These are phyloP conservation scores for Furnarius figulus DNA, from an alignment of 2,113 vertebrate species.

Conservation along the genomic window DNA sequence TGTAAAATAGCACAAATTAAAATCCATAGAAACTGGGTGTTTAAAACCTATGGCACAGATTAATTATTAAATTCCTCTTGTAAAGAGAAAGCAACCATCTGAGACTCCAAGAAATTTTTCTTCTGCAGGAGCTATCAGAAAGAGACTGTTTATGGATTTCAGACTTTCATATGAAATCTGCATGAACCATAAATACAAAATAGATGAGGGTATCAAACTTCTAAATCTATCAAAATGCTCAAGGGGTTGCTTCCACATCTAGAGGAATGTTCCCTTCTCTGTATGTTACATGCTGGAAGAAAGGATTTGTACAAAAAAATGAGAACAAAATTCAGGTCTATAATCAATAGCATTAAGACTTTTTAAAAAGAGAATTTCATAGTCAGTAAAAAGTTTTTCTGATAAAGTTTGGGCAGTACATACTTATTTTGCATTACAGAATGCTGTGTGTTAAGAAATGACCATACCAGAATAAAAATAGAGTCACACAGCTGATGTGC, in stretches of 20 bases:
- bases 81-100: background rate
- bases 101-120: background rate
- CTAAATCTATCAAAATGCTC: background rate
- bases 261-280: background rate
- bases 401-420: background rate
- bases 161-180: background rate
- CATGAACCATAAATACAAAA: background rate
- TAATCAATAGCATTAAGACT: background rate
- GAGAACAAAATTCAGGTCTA: background rate
- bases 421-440: background rate
- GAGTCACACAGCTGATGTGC: background rate
- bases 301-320: background rate
- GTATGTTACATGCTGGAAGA: background rate
- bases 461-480: background rate
- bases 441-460: background rate
- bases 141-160: background rate
- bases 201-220: background rate
- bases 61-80: background rate
- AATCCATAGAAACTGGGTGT: background rate
- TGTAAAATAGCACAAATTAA: background rate
- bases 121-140: background rate
- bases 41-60: background rate
- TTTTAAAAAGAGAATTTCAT: background rate
- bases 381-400: background rate
- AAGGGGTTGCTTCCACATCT: background rate